Base-by-base conservation (phyloP, 92 coral and sea anemone genomes). In the Pocillopora grandis region DNA sequence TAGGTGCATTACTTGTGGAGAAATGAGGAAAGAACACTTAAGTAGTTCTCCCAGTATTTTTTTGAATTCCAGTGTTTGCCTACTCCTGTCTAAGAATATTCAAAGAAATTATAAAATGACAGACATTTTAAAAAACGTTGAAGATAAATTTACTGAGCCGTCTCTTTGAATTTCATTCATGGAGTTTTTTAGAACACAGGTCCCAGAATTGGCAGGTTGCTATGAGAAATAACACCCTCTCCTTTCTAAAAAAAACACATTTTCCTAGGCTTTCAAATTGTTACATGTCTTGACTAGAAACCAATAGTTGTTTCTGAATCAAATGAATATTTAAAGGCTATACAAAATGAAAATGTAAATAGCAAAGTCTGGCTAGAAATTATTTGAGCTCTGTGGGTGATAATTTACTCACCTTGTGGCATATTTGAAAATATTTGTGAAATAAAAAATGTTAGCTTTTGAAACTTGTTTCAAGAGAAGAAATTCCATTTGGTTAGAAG, bases 401-500 rank as follows among this genome's bases (percentile, higher is more conserved):
- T 70, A 58, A 55, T 70, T 80, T 66, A 10, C 5, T 58, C 23
- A 9, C 23, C 2, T 48, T 66, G 18, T 16, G 5, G 15, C 55
- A 60, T 56, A 23, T 5, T 11, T 49, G 52, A 66, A 66, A 55
- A 66, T 52, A 66, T 23, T 1, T 15, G 56, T 60, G 58, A 57
- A 21, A 6, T 3, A 68, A 21, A 9, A 80, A 80, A 68, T 15
- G 37, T 2, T 2, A 63, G 42, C 36, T 78, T 52, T 62, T 49
- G 66, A 68, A 66, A 21, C 48, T 79, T 16, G 72, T 63, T 78
- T 64, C 42, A 5, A 37, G 64, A 0, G 1, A 10, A 15, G 42
- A 60, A 58, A 69, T 81, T 81, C 69, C 60, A 48, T 56, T 71
- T 81, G 68, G 36, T 59, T 18, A n/a, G n/a, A 69, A 52, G 36